Evolutionary conservation across 1,140 invertebrate genomes (phyloP), one percentile per base, ranked within the genome.

Genomic region (Cydia amplana): DNA sequence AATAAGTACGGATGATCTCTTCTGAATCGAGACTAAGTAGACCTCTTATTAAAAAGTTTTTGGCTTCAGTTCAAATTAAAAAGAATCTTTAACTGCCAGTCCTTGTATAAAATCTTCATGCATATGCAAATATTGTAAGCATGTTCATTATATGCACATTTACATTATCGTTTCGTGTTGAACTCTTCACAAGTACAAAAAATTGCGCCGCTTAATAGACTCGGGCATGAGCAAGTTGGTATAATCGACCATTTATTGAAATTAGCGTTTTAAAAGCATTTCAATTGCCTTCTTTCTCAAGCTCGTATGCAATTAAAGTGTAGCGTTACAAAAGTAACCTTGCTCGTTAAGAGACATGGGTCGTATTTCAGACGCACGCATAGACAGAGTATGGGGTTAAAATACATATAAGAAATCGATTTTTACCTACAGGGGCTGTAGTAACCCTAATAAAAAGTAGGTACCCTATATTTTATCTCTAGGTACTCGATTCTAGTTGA

Each of bases 221-320:
- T 60, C 7, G 18, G 16, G 20, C 32, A 23, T 70, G 65, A 70
- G 23, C 65, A 40, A 32, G 18, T 18, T 4, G 28, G 65, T 40
- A 28, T 70, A 67, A 67, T 67, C 64, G 65, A 40, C 65, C 65
- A 18, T 36, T 70, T 70, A 70, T 70, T 70, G 65, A 70, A 70
- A 43, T 70, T 20, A 70, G 65, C 32, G 16, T n/a, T 70, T 70
- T 70, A 43, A 70, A 70, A 36, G 65, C 55, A 60, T 23, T 60
- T 60, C 55, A 23, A 60, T 60, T 60, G 55, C 18, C 55, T 60
- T 60, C 18, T 60, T 60, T 60, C 55, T 60, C 20, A 60, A 60
- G 20, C 6, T 23, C 20, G 20, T 60, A 23, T 60, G 20, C 23
- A 23, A 60, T 60, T 20, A 23, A 23, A 60, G 10, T 23, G 20